These are phyloP conservation scores for Venustoraphidia nigricollis DNA, from an alignment of 2,888 invertebrate genomes.

Conservation along the genomic window DNA sequence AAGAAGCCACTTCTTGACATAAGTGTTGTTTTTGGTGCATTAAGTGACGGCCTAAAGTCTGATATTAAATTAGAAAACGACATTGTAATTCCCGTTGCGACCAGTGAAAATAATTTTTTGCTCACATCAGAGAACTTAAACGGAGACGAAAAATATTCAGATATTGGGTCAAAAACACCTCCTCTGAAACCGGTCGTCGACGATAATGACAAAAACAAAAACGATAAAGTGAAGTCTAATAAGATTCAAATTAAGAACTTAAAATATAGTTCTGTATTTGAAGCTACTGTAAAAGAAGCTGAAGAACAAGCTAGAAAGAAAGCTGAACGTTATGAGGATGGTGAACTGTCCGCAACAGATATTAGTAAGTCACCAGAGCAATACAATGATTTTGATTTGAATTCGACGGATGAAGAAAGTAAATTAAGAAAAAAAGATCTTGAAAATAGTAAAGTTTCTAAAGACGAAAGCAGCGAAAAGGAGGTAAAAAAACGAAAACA, in stretches of 20 bases:
- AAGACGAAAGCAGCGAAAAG: constrained; percentile 21
- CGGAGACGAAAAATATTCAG: too few species aligned
- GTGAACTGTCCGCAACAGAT: constrained; percentile 35
- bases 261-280: constrained; percentile 50
- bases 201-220: constrained; percentile 13
- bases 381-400: constrained; percentile 19
- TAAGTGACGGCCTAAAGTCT: not conserved
- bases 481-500: constrained; percentile 13
- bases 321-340: constrained; percentile 45
- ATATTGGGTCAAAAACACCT: not conserved
- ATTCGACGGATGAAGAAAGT: constrained; percentile 15
- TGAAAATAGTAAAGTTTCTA: constrained; percentile 8
- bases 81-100: too few species aligned
- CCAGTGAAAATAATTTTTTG: too few species aligned
- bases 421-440: constrained; percentile 7
- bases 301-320: constrained; percentile 44
- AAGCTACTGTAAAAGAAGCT: constrained; percentile 45
- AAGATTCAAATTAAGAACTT: constrained; percentile 50
- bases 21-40: not conserved
- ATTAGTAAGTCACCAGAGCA: constrained; percentile 9
- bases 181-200: constrained; percentile 21
- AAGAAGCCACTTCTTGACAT: not conserved
- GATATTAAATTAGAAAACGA: not conserved
- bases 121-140: too few species aligned
- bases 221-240: constrained; percentile 24